Percentiles rank a stretch among this genome's conserved stretches.
Evolutionary conservation across 2,113 vertebrate species (phyloP).

Genomic region (Polyodon spathula): DNA sequence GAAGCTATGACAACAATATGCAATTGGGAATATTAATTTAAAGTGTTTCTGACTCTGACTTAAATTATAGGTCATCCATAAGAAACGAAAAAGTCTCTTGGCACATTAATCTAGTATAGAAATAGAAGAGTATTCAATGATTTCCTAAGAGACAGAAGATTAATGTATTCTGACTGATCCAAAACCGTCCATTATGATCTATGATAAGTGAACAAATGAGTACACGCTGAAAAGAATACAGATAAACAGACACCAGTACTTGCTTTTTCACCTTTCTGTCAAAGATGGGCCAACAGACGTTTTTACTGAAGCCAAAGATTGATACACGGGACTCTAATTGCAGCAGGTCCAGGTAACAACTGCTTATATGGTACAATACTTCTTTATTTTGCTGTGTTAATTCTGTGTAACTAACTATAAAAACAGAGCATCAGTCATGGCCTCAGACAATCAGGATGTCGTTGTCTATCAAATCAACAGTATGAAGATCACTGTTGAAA

Average conservation of each 20-base stretch:
- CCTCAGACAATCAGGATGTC: too few species aligned
- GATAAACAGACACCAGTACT: not conserved
- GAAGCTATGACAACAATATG: slow-evolving; percentile 25
- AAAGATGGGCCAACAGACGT: not conserved
- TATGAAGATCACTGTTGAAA: too few species aligned
- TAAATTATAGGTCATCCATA: slow-evolving; percentile 30
- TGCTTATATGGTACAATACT: not conserved
- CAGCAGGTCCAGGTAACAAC: not conserved
- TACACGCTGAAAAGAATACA: not conserved
- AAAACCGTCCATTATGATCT: slow-evolving; percentile 23
- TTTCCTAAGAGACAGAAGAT: slow-evolving; percentile 30
- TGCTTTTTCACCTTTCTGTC: not conserved
- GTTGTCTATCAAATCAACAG: too few species aligned
- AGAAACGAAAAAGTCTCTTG: slow-evolving; percentile 29
- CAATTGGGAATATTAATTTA: slow-evolving; percentile 42
- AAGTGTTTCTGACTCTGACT: slow-evolving; percentile 30
- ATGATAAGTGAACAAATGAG: slow-evolving; percentile 10
- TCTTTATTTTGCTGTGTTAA: not conserved
- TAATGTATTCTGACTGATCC: slow-evolving; percentile 28
- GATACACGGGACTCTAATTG: not conserved
- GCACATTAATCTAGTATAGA: slow-evolving; percentile 27
- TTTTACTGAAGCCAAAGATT: not conserved
- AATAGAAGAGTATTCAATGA: slow-evolving; percentile 20
- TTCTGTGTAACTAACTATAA: not conserved
- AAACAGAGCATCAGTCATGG: too few species aligned